A percentile compares a stretch with the other conserved stretches of the same genome.
These are phyloP conservation scores for Hozukius guyotensis DNA, from an alignment of 2,797 vertebrate genomes.

Conservation along the genomic window DNA sequence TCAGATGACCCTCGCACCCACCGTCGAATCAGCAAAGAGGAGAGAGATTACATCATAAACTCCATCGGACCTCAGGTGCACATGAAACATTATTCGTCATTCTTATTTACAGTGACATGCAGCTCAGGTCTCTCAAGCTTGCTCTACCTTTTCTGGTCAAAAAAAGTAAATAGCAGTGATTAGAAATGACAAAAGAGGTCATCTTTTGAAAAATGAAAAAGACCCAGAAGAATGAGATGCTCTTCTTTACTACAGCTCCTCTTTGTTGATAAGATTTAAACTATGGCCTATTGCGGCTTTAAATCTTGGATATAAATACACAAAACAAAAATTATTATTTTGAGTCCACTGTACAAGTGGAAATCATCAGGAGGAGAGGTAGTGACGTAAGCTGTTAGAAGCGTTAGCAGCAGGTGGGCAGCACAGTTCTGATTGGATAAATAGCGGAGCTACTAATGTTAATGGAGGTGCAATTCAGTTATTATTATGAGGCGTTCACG, in stretches of 20 bases:
- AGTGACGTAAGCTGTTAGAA: too few relatives aligned
- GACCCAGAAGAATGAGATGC: background rate
- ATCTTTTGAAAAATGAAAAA: background rate
- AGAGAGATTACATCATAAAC: slow-evolving; percentile 83
- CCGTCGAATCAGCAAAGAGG: slow-evolving; percentile 82
- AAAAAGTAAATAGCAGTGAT: background rate
- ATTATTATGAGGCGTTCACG: too few relatives aligned
- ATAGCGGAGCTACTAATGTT: too few relatives aligned
- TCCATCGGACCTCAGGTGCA: slow-evolving; percentile 84
- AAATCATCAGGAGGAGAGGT: too few relatives aligned
- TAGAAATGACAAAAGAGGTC: background rate
- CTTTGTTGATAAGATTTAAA: background rate
- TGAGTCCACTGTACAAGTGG: too few relatives aligned
- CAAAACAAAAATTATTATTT: background rate
- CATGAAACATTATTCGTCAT: background rate
- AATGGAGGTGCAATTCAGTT: too few relatives aligned
- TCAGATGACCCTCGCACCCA: slow-evolving; percentile 85
- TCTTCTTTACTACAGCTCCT: background rate
- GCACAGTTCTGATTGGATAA: too few relatives aligned
- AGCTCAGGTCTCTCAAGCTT: background rate
- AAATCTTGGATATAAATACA: background rate
- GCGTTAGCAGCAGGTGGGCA: too few relatives aligned
- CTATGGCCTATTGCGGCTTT: background rate
- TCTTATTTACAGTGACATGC: background rate
- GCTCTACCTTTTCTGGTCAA: background rate